A percentile compares a stretch with the other conserved stretches of the same genome.
phyloP scores from a whole-genome alignment of 2,113 vertebrate genomes.

The Delphinapterus leucas region DNA sequence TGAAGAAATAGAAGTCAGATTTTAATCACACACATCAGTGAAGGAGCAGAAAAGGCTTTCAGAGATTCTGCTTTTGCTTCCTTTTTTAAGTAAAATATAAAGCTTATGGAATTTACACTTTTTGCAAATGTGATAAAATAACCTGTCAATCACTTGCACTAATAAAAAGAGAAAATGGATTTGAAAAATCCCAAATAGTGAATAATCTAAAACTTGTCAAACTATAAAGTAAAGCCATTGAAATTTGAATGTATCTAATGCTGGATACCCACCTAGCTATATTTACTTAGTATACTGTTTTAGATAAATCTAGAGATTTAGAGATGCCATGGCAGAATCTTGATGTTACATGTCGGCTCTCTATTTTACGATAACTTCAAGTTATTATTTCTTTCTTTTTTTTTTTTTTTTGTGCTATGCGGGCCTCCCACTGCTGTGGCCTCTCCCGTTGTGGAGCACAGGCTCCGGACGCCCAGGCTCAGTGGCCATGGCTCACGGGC shows the following conservation, averaged over 20 bases:
- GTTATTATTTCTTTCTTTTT: background rate
- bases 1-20: slow-evolving; percentile 18
- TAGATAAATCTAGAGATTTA: background rate
- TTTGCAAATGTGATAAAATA: slow-evolving; percentile 16
- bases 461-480: too few species aligned
- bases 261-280: background rate
- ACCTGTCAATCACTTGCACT: slow-evolving; percentile 3
- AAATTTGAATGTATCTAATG: background rate
- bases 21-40: slow-evolving; percentile 35
- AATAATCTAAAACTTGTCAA: slow-evolving; percentile 25
- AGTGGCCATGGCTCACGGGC: too few species aligned
- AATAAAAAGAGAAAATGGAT: slow-evolving; percentile 39
- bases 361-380: background rate
- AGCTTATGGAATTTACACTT: background rate
- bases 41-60: slow-evolving; percentile 4
- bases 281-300: background rate
- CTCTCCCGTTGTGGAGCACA: too few species aligned
- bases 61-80: slow-evolving; percentile 9
- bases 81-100: background rate
- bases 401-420: too few species aligned
- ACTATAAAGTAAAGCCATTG: slow-evolving; percentile 1
- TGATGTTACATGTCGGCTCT: background rate
- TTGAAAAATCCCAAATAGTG: slow-evolving; percentile 20
- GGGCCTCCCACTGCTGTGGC: too few species aligned
- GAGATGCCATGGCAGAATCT: background rate